Base-by-base conservation (phyloP, 2,797 vertebrate species). In the Pantherophis vulpinus region DNA sequence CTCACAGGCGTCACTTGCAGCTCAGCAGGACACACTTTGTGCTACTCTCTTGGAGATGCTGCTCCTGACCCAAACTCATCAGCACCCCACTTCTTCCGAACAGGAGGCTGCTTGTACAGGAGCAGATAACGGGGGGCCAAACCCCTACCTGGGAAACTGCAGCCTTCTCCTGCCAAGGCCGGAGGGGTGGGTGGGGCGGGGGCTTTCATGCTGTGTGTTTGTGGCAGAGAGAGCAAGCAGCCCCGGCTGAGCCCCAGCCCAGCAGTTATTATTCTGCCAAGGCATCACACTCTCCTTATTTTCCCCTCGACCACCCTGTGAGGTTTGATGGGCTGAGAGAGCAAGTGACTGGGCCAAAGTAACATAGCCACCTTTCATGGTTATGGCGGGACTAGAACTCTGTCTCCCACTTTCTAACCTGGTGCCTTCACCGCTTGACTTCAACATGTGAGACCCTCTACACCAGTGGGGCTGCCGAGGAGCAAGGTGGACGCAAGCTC, bases 151-250 rank as follows among this genome's bases (percentile, higher is more conserved):
- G n/a, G 23, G 47, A 51, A 42, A 20, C 1, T 5, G 37, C 7
- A 27, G 25, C 32, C 58, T 29, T 47, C 83, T 47, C 9, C 29
- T 87, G 61, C 27, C 37, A 60, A 86, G 8, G 55, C 32, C 11
- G 2, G 23, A 0, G 4, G 10, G 55, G 14, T 2, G 25, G 18
- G 3, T 4, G 25, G 18, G 12, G 14, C 0, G n/a, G 27, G 18
- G 70, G 8, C 32, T 79, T 37, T 23, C 18, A 20, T 23, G 70
- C 18, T 0, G 0, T 20, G 16, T 3, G 1, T 37, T 20, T 74
- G 70, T 20, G n/a, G 70, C 32, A 37, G 70, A 16, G 16, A 74
- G 32, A 37, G 7, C 7, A 37, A 20, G 70, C 70, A 42, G 70
- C 32, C 66, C 66, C 14, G 2, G 14, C n/a, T 2, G 14, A 37